These are phyloP conservation scores for Malacosoma neustria DNA, from an alignment of 2,888 invertebrate genomes.

Conservation along the genomic window DNA sequence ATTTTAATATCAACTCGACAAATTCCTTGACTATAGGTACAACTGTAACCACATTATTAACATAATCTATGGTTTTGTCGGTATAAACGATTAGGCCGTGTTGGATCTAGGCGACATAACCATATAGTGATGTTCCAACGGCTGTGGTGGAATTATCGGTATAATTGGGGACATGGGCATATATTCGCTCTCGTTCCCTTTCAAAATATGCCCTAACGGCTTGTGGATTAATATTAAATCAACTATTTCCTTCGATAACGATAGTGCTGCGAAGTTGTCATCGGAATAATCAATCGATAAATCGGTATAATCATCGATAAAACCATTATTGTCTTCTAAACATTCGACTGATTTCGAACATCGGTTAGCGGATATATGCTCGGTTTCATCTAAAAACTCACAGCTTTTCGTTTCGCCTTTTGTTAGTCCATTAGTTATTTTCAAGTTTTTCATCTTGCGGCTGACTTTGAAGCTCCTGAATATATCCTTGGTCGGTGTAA, in stretches of 20 bases:
- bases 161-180: conserved; percentile 62
- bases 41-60: no score
- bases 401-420: conserved; percentile 64
- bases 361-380: conserved; percentile 36
- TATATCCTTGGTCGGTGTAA: conserved; percentile 60
- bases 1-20: no score
- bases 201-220: conserved; percentile 32
- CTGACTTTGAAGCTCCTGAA: conserved; percentile 64
- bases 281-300: conserved; percentile 46
- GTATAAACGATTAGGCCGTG: conserved; percentile 37
- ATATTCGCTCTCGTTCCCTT: conserved; percentile 45
- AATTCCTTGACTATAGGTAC: no score
- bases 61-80: no score
- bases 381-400: conserved; percentile 55
- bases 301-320: conserved; percentile 32
- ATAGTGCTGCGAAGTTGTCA: conserved; percentile 35
- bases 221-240: conserved; percentile 48
- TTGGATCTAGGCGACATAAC: conserved; percentile 59
- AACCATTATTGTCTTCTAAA: conserved; percentile 35
- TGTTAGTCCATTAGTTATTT: conserved; percentile 34
- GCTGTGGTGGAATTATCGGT: conserved; percentile 41
- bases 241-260: conserved; percentile 53
- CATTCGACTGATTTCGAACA: conserved; percentile 62
- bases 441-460: conserved; percentile 53
- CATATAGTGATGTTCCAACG: conserved; percentile 54